phyloP scores from a whole-genome alignment of 1,140 invertebrate genomes.

The Drosophila arawakana region DNA sequence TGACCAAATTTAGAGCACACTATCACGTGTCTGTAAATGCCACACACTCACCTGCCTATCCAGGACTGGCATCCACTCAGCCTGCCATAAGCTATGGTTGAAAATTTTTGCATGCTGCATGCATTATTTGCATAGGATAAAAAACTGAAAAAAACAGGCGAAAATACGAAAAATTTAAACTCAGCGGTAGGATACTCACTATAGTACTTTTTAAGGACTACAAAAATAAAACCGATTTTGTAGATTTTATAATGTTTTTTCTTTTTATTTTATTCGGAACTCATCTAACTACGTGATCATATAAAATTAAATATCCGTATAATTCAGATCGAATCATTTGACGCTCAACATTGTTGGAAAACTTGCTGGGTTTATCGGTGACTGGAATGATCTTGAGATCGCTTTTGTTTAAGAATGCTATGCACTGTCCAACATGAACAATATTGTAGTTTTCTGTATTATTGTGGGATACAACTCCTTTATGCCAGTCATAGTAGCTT shows the following conservation, averaged over 20 bases:
- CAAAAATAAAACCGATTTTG: no score
- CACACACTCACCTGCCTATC: constrained; percentile 65
- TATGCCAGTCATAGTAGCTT: constrained; percentile 41
- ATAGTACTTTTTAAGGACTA: no score
- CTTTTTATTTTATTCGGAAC: not conserved
- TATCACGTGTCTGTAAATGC: constrained; percentile 68
- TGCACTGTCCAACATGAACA: not conserved
- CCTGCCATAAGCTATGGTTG: constrained; percentile 41
- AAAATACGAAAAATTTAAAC: not conserved
- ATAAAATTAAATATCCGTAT: constrained; percentile 38
- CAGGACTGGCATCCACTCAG: constrained; percentile 16
- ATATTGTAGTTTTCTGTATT: constrained; percentile 20
- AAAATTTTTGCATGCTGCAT: constrained; percentile 64
- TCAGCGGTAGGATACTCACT: constrained; percentile 2
- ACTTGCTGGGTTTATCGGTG: not conserved
- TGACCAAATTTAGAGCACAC: constrained; percentile 75
- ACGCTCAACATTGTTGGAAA: constrained; percentile 16
- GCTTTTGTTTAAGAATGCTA: constrained; percentile 32
- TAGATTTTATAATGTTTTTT: not conserved
- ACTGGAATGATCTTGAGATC: constrained; percentile 42
- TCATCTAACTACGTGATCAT: constrained; percentile 35
- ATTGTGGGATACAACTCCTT: not conserved
- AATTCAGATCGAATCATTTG: constrained; percentile 14
- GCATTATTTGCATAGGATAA: constrained; percentile 81
- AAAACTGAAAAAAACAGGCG: constrained; percentile 53